Percentiles rank a stretch among this genome's conserved stretches.
phyloP scores from a whole-genome alignment of 2,797 vertebrate species.

The Huso huso region DNA sequence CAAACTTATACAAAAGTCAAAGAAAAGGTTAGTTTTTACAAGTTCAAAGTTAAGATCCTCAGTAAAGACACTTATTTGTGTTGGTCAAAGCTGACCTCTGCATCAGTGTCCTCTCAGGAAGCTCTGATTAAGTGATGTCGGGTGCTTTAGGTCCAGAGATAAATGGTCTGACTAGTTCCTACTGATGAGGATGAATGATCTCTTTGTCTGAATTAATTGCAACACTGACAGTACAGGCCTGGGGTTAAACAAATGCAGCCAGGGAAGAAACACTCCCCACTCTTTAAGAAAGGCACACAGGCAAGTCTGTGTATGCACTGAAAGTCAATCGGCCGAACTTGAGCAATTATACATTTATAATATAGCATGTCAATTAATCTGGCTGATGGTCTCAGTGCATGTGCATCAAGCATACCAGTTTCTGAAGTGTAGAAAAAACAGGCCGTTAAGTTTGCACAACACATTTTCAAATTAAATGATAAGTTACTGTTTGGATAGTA shows the following conservation, averaged over 20 bases:
- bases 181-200: slow-evolving; percentile 12
- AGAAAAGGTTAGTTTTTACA: slow-evolving; percentile 8
- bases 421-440: background rate
- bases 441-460: background rate
- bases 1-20: background rate
- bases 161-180: slow-evolving; percentile 9
- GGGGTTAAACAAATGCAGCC: background rate
- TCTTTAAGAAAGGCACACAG: background rate
- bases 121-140: slow-evolving; percentile 17
- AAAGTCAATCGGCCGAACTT: background rate
- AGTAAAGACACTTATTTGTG: slow-evolving; percentile 7
- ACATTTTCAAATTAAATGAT: background rate
- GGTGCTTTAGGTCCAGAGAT: slow-evolving; percentile 13
- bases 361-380: background rate
- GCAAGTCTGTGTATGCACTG: background rate
- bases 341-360: background rate
- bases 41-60: slow-evolving; percentile 20
- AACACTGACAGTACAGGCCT: background rate
- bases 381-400: background rate
- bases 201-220: slow-evolving; percentile 20
- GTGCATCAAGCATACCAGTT: background rate
- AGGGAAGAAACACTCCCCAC: background rate
- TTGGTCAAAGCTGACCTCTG: background rate
- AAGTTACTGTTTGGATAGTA: background rate
- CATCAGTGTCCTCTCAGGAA: slow-evolving; percentile 20